Base-by-base conservation (phyloP, 2,797 vertebrate species). In the Anguilla obscura region DNA sequence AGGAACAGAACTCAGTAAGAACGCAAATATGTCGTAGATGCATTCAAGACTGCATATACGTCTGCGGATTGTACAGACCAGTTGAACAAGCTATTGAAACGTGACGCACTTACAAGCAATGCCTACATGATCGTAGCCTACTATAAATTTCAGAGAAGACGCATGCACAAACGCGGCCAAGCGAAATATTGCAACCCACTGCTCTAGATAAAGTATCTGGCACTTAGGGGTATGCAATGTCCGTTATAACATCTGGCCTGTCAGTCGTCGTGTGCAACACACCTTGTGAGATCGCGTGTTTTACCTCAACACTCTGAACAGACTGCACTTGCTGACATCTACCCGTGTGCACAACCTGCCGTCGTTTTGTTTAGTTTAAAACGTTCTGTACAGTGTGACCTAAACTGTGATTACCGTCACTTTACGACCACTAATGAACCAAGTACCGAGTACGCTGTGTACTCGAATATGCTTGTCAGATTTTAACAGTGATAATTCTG, bases 361-460 rank as follows among this genome's bases (percentile, higher is more conserved):
- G 18, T 74, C 48, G 27, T 48, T 33, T 48, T 40, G 66, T 86
- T 74, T 48, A 30, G 85, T 66, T 52, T 56, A 36, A 74, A 52
- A 74, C 48, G 27, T 86, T 86, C 66, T 86, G 85, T 86, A 74
- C 69, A 33, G 69, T 33, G 30, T 10, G 27, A 74, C 5, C 69
- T 33, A 33, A n/a, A n/a, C 60, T 21, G 60, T 56, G 21, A 5
- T 58, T 14, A 58, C 18, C 18, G 56, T 63, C 60, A 63, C 24
- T 6, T 63, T 63, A 30, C 27, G 1, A 69, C 1, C 58, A 5
- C 1, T 66, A 27, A 27, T n/a, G 21, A 66, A 74, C 69, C 10
- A 36, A 2, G 27, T 30, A 0, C 10, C 27, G 6, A 14, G 33
- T 14, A 74, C 4, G 10, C 27, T 4, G 30, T 74, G 71, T 45